phyloP scores from a whole-genome alignment of 2,113 vertebrate genomes.

The Illadopsis cleaveri region DNA sequence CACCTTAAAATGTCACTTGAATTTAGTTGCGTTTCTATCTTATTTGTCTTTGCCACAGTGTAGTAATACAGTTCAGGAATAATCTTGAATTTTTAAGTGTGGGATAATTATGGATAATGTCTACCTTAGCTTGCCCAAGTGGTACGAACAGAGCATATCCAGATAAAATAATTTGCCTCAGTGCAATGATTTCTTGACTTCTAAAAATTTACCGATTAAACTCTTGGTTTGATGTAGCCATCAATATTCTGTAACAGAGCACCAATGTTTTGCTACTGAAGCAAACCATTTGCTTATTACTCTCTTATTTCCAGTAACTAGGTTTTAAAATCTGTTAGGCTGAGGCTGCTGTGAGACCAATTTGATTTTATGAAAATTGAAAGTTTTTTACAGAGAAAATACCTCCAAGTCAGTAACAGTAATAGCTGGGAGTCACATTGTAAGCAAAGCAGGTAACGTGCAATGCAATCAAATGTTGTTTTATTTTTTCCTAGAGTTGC shows the following conservation, averaged over 20 bases:
- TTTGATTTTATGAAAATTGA: not conserved
- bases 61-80: not conserved
- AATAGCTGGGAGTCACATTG: not conserved
- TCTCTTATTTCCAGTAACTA: not conserved
- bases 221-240: not conserved
- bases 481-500: slow-evolving; percentile 47
- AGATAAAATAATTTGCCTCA: not conserved
- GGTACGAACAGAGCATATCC: not conserved
- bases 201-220: not conserved
- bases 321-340: not conserved
- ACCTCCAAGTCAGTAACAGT: not conserved
- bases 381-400: not conserved
- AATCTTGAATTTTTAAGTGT: not conserved
- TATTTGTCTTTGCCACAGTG: not conserved
- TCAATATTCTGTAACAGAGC: not conserved
- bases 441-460: not conserved
- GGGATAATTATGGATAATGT: not conserved
- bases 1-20: not conserved
- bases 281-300: not conserved
- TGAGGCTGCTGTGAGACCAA: not conserved
- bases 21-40: not conserved
- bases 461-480: not conserved
- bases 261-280: not conserved
- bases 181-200: not conserved
- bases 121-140: not conserved